A percentile compares a stretch with the other conserved stretches of the same genome.
Conservation (phyloP, 2,888 invertebrate species). For the Linnaemya tessellans region DNA sequence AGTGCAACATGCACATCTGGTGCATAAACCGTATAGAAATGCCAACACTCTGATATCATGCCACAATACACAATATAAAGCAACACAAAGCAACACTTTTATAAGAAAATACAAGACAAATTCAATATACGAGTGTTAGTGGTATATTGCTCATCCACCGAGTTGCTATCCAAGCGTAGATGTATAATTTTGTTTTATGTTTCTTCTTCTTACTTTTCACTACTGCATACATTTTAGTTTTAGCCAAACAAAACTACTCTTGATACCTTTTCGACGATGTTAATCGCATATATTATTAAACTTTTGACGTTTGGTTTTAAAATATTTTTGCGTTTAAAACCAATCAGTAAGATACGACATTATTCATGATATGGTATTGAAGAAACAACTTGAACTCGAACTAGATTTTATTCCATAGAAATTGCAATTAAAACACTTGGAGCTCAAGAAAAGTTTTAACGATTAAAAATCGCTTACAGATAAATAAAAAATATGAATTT, state of each 20-base stretch:
- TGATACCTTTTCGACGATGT: constrained; percentile 12
- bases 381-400: too few relatives aligned
- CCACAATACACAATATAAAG: constrained; percentile 11
- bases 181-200: constrained; percentile 26
- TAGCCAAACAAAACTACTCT: constrained; percentile 1
- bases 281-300: too few relatives aligned
- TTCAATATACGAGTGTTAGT: constrained; percentile 2
- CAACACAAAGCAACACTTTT: constrained; percentile 40
- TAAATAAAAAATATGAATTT: too few relatives aligned
- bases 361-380: too few relatives aligned
- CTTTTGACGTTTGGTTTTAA: not conserved
- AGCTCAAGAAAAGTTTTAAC: too few relatives aligned
- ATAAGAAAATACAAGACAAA: constrained; percentile 20
- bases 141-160: constrained; percentile 40
- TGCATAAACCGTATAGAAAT: constrained; percentile 63
- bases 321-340: not conserved
- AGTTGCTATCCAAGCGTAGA: constrained; percentile 59
- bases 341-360: not conserved
- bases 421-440: too few relatives aligned
- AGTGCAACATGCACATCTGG: constrained; percentile 69
- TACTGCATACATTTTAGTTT: constrained; percentile 53
- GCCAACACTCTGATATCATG: constrained; percentile 59
- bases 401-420: too few relatives aligned
- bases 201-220: constrained; percentile 34
- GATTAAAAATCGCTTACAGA: too few relatives aligned